These are phyloP conservation scores for Neodiprion pinetum DNA, from an alignment of 1,140 invertebrate genomes.

Conservation along the genomic window DNA sequence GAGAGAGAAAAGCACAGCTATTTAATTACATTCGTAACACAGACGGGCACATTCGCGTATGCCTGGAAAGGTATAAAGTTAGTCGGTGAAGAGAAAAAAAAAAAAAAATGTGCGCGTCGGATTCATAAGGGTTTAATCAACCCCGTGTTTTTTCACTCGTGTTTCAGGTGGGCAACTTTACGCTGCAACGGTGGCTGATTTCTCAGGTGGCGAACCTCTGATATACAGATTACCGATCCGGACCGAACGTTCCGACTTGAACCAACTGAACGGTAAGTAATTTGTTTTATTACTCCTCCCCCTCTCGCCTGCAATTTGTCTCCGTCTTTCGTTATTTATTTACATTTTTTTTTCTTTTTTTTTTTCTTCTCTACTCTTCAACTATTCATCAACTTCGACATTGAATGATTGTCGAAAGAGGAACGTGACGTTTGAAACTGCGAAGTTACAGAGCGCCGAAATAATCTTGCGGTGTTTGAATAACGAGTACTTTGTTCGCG, in stretches of 20 bases:
- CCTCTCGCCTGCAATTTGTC: conserved; percentile 18
- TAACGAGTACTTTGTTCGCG: too few relatives aligned
- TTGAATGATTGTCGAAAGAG: too few relatives aligned
- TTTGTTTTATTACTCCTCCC: background rate
- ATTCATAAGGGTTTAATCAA: conserved; percentile 7
- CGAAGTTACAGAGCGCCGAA: too few relatives aligned
- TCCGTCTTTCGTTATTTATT: background rate
- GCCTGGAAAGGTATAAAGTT: too few relatives aligned
- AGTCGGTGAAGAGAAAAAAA: background rate
- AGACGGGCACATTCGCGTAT: background rate
- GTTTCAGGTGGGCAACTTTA: conserved; percentile 83
- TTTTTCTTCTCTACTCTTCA: conserved; percentile 17
- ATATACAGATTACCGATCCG: conserved; percentile 88
- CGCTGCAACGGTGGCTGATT: conserved; percentile 94
- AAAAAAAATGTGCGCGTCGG: conserved; percentile 10
- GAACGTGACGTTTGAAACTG: too few relatives aligned
- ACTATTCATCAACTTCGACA: too few relatives aligned
- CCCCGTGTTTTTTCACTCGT: background rate
- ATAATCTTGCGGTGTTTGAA: too few relatives aligned
- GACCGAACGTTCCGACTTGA: conserved; percentile 83
- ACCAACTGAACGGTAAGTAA: conserved; percentile 74
- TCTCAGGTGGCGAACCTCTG: conserved; percentile 89
- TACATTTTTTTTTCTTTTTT: background rate
- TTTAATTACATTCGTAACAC: too few relatives aligned
- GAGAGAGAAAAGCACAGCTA: background rate